Evolutionary conservation across 2,797 vertebrate species (phyloP), one percentile per base, ranked within the genome.

Genomic region (Dermochelys coriacea): DNA sequence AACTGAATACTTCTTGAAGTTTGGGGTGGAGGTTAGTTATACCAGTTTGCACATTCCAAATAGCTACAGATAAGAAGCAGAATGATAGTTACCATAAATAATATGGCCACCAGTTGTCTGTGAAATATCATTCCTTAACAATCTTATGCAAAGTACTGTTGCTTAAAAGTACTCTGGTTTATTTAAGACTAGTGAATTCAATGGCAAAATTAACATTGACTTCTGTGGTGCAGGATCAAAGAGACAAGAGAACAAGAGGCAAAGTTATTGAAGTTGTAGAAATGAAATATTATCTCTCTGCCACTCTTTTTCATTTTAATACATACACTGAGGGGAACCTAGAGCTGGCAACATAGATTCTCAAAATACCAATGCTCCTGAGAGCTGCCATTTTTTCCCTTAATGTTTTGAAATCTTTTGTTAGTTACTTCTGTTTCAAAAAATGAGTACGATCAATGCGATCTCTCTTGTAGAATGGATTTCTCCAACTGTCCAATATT

Each of bases 141-240:
- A 41, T 37, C n/a, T 71, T 71, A 71, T 71, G n/a, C 68, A 23
- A 41, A 41, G 21, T 71, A 71, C 68, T 12, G n/a, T 71, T 23
- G 11, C 11, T 71, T 71, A 41, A 71, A 71, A 21, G 54, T 23
- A 71, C 68, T 71, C 68, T 71, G 68, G 68, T 41, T 71, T 71
- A 71, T 41, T 21, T 71, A 71, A 41, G 21, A 41, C 68, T 41
- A 41, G 37, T 80, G 21, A 86, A 80, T 2, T 80, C 16, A 84
- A 16, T 25, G 5, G 7, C 2, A 7, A 25, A 87, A 41, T 1
- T 0, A 19, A 61, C 29, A 0, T 0, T 1, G 59, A 74, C 14
- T 31, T 49, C 82, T 68, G 9, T 34, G 25, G 7, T 0, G 6
- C 3, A 5, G 50, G 5, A 77, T 59, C 27, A 85, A 8, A 18